A percentile compares a stretch with the other conserved stretches of the same genome.
Evolutionary conservation across 2,797 vertebrate species (phyloP).

Genomic region (Epinephelus awoara): DNA sequence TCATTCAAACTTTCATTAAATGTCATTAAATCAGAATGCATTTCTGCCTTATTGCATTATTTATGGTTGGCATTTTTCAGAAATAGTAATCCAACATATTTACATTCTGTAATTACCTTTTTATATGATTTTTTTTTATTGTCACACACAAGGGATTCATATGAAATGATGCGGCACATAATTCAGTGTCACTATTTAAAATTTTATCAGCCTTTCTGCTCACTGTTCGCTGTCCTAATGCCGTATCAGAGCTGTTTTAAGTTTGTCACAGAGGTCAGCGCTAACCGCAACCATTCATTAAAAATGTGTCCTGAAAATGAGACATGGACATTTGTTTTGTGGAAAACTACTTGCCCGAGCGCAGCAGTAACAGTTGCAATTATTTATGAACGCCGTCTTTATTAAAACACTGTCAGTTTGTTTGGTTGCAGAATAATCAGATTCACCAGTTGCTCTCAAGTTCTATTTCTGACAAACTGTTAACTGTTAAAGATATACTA

Average conservation of each 20-base stretch:
- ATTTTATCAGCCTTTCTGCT: neutral
- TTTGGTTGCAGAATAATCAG: too few species aligned
- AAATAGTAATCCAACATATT: neutral
- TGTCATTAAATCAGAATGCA: too few species aligned
- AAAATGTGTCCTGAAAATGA: too few species aligned
- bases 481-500: too few species aligned
- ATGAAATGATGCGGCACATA: neutral
- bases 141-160: neutral
- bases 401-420: too few species aligned
- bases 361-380: too few species aligned
- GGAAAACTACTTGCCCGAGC: too few species aligned
- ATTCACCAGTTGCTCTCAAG: too few species aligned
- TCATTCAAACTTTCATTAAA: slow-evolving; percentile 1
- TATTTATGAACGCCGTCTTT: too few species aligned
- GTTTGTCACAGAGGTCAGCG: neutral
- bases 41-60: too few species aligned
- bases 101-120: neutral
- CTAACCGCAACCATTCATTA: neutral
- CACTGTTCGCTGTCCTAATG: neutral
- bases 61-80: neutral
- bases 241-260: neutral
- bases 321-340: neutral
- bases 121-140: too few species aligned
- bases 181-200: neutral
- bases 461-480: too few species aligned